Evolutionary conservation across 2,797 vertebrate genomes (phyloP).

Genomic region (Percopsis omiscomaycus): DNA sequence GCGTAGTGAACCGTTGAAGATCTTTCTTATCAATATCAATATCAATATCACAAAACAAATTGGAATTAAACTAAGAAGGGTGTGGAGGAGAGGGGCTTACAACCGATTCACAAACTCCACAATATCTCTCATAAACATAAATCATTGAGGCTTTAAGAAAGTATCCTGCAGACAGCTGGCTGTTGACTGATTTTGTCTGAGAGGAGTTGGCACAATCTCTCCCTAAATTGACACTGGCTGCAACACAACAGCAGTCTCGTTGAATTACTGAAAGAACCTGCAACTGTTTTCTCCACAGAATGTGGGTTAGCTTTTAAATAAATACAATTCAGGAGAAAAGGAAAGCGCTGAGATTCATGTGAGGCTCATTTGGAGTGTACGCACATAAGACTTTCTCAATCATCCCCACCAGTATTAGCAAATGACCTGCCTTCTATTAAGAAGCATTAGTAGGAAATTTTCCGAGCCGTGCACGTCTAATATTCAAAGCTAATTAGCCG

Average conservation of each 20-base stretch:
- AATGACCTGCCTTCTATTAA: conserved; percentile 60
- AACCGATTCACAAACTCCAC: conserved; percentile 49
- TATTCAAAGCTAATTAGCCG: conserved; percentile 62
- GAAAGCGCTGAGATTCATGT: conserved; percentile 51
- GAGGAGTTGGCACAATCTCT: conserved; percentile 40
- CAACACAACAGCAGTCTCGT: conserved; percentile 28
- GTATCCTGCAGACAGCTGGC: conserved; percentile 35
- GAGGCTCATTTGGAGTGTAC: conserved; percentile 40
- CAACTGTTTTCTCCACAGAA: conserved; percentile 18
- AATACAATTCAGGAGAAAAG: conserved; percentile 19
- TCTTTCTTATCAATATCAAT: neutral
- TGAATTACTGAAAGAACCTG: conserved; percentile 24
- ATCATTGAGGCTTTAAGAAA: conserved; percentile 61
- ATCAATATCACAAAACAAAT: conserved; percentile 53
- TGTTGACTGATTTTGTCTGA: conserved; percentile 21
- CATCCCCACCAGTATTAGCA: conserved; percentile 47
- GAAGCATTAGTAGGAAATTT: conserved; percentile 52
- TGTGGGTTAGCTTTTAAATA: conserved; percentile 27
- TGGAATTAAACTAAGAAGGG: conserved; percentile 38
- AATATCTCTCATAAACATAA: conserved; percentile 58
- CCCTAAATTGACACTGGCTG: conserved; percentile 46
- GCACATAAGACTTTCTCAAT: conserved; percentile 33
- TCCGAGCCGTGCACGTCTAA: conserved; percentile 39
- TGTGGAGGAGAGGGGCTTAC: conserved; percentile 21
- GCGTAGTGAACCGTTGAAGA: too few relatives aligned